Percentiles rank a stretch among this genome's conserved stretches.
Evolutionary conservation across 2,113 vertebrate genomes (phyloP).

Genomic region (Tachysurus vachellii): DNA sequence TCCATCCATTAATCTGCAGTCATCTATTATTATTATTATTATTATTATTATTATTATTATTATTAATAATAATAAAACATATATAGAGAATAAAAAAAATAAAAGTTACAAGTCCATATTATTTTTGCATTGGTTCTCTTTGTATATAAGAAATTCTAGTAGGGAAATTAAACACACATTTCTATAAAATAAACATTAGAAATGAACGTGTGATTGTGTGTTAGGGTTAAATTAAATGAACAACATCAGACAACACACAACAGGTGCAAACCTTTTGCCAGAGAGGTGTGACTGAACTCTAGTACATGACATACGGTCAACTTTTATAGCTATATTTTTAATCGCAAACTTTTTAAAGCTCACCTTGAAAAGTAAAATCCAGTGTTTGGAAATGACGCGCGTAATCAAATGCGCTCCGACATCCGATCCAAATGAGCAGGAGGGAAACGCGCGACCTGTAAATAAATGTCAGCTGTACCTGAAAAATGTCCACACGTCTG

Average conservation of each 20-base stretch:
- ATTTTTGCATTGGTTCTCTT: neutral
- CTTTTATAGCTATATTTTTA: neutral
- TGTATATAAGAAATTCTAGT: no score
- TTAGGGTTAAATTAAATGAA: neutral
- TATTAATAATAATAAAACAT: neutral
- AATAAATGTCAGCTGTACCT: neutral
- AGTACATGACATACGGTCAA: neutral
- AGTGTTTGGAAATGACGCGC: neutral
- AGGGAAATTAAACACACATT: no score
- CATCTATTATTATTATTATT: neutral
- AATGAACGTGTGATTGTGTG: neutral
- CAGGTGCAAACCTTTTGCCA: conserved; percentile 6
- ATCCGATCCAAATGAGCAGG: neutral
- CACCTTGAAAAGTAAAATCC: conserved; percentile 25
- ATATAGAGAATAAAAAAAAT: no score
- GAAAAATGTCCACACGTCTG: neutral
- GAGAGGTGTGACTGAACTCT: neutral
- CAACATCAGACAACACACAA: neutral
- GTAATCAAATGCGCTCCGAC: neutral
- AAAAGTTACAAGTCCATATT: neutral
- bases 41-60: no score
- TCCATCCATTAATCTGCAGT: neutral
- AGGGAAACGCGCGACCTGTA: neutral
- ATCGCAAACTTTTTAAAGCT: neutral
- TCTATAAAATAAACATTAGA: neutral